Evolutionary conservation across 2,113 vertebrate species (phyloP), one percentile per base, ranked within the genome.

Genomic region (Gasterosteus aculeatus): DNA sequence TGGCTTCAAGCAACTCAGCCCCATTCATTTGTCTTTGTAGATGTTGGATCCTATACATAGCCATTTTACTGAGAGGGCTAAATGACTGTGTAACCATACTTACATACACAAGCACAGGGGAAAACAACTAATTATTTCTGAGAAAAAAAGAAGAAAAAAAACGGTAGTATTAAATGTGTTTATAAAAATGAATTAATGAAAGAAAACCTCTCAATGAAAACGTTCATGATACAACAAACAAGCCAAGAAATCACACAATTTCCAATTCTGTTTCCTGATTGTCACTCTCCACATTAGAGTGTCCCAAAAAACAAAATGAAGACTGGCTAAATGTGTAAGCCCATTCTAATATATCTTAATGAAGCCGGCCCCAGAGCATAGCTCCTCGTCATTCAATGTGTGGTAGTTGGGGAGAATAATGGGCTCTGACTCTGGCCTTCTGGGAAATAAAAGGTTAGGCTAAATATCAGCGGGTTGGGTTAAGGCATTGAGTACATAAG

Each of bases 361-460:
- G 41, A 80, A 64, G 74, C 5, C 10, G 19, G 51, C 18, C 69
- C 22, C 39, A 44, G 56, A 67, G 22, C 76, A 67, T 41, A 65
- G 59, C 19, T 57, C 14, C 7, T 0, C 81, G 67, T 80, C 70
- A 76, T 73, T 78, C 65, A 74, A 16, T 57, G 74, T 33, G 63
- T 73, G 42, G 63, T 11, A 38, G 66, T 14, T 42, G 35, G 46
- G 22, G 41, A 66, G 62, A 84, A 72, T 46, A 76, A 83, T 81
- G 77, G 38, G n/a, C 64, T 76, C 63, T 72, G 67, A 86, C 57
- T 74, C 22, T 57, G 78, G 74, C 70, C 83, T 73, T 69, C 49
- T 65, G 86, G 84, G 89, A 91, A 86, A 89, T 87, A 71, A 88
- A 87, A 92, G 91, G 90, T 91, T 89, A 90, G 85, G 83, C 73